Evolutionary conservation across 2,888 invertebrate species (phyloP), one percentile per base, ranked within the genome.

Genomic region (Cryptosula pallasiana): DNA sequence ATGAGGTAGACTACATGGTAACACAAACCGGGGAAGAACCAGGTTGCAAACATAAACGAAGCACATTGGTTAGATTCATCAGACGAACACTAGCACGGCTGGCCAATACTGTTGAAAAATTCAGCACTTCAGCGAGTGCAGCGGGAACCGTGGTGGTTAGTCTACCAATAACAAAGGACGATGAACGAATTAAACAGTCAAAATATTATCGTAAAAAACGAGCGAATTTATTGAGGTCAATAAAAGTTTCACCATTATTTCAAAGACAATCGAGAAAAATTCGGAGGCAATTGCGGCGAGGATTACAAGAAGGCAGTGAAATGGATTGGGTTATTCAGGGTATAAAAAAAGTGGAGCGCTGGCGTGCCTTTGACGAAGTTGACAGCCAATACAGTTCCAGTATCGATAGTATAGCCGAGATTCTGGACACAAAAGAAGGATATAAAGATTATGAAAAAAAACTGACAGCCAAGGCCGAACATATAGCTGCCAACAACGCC

Each of bases 1-100:
- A 57, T 57, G 16, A 57, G 25, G 63, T 63, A 29, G 63, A 63
- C 32, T 63, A 29, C 32, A 27, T 63, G 63, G 27, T 63, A 2
- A 63, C 29, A 13, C 63, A 63, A 63, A 63, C 25, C 32, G 63
- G 32, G 2, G 29, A 9, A 25, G 27, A 27, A 20, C n/a, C n/a
- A n/a, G n/a, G n/a, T n/a, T n/a, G n/a, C n/a, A n/a, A n/a, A n/a
- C n/a, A n/a, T n/a, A n/a, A n/a, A n/a, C n/a, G n/a, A n/a, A n/a
- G n/a, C n/a, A n/a, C n/a, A n/a, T n/a, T n/a, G 27, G 13, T 16
- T 3, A 63, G 3, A 13, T 9, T 32, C 13, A 9, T 63, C 9
- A 27, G 34, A n/a, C 2, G 13, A 9, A 32, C 63, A 9, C 13
- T 32, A 32, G 32, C 1, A 9, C 13, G 63, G n/a, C 13, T 63